Evolutionary conservation across 2,113 vertebrate species (phyloP), one percentile per base, ranked within the genome.

Genomic region (Drymodes brunneopygia): DNA sequence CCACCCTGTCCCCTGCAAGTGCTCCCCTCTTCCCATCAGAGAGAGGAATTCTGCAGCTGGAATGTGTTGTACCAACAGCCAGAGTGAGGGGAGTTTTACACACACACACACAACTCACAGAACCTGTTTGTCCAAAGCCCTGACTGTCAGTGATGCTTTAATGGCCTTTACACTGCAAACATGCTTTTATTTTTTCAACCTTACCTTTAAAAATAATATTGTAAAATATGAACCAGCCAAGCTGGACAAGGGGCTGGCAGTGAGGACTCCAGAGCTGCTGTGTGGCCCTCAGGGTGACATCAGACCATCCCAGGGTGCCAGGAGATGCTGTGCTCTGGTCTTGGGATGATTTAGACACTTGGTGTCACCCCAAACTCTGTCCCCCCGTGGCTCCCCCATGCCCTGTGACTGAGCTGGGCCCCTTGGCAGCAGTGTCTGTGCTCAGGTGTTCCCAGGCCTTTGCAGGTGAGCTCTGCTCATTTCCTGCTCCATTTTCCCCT

Each of bases 111-210:
- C 12, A 86, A 86, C 91, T 84, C 71, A 92, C 82, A 74, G 75
- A 97, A 95, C 86, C 94, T 92, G 94, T 94, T 96, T 95, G 72
- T 86, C 91, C 44, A 44, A 94, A 3, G 7, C 48, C 10, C 75
- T 86, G 67, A 74, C 87, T 65, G 47, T 5, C 64, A 19, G 51
- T 12, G 64, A 75, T n/a, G 36, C 56, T 79, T 81, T 81, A 56
- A 58, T 40, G 72, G 90, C 80, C 73, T 86, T 71, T 27, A 62
- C 70, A 48, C 53, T 47, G 77, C 88, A 92, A 94, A 86, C 64
- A 19, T 0, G 11, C 58, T 65, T 45, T 35, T 40, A 51, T 64
- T 83, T 58, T 83, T 36, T 24, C 58, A 86, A 45, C 38, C 48
- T 81, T 79, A 42, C 36, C 40, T 66, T 79, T 74, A 74, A 44